Evolutionary conservation across 2,113 vertebrate species (phyloP), one percentile per base, ranked within the genome.

Genomic region (Dolichotis patagonum): DNA sequence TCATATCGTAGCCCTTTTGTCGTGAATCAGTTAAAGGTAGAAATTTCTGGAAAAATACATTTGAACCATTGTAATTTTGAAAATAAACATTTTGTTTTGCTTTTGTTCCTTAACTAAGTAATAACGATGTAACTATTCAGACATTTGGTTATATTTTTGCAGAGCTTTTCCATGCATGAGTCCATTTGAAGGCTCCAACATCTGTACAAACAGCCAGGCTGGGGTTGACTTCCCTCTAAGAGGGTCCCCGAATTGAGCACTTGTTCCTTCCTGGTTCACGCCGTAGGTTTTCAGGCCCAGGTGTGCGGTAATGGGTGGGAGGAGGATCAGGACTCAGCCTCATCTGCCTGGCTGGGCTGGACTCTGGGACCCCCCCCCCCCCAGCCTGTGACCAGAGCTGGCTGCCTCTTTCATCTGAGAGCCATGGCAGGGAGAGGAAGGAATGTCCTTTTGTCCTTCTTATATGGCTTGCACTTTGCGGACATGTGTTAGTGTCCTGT

Each of bases 301-400:
- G 10, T 3, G 2, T 11, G 7, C 24, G 3, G 1, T 8, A 0
- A 2, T 1, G 17, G n/a, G 13, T 0, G 24, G 62, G n/a, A 28
- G 5, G 4, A 69, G 10, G 19, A 32, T 43, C 20, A 71, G 65
- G 14, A 22, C 10, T 20, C 0, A 65, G 20, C 38, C 1, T 35
- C 35, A 1, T 22, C 63, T 56, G 22, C 7, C n/a, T 14, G 20
- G 7, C 3, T 7, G n/a, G 38, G 75, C 30, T 58, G 30, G n/a
- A 26, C 60, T 80, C 41, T 65, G 7, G 2, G 0, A 24, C 56
- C 63, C 65, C 56, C 24, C 56, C 63, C 65, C 56, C 24, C 49
- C 46, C 10, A 19, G 60, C 30, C 14, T 0, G 26, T 11, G 32
- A 30, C 11, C 10, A 49, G 26, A 77, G 32, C 16, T 13, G 52